phyloP scores from a whole-genome alignment of 1,140 invertebrate genomes.

The Sitobion miscanthi region DNA sequence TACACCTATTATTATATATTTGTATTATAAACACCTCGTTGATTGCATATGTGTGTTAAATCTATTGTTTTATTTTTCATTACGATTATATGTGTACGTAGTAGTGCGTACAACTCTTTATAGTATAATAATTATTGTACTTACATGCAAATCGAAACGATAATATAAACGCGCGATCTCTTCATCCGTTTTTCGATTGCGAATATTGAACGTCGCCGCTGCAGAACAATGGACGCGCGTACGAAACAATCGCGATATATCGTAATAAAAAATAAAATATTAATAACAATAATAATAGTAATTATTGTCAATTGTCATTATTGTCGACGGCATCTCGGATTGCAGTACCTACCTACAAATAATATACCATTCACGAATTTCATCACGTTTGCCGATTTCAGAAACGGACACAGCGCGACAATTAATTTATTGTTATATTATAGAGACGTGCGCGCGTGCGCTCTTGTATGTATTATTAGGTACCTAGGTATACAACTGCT shows the following conservation, averaged over 20 bases:
- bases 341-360: background rate
- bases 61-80: background rate
- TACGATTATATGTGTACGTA: background rate
- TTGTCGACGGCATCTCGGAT: background rate
- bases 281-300: background rate
- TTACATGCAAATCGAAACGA: background rate
- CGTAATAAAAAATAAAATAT: background rate
- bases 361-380: background rate
- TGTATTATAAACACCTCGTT: background rate
- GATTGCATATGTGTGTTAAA: background rate
- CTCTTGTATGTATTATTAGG: background rate
- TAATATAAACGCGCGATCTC: background rate
- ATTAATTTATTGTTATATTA: background rate
- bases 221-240: background rate
- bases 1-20: too few relatives aligned
- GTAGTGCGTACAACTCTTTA: background rate
- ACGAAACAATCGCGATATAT: background rate
- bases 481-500: background rate
- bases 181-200: background rate
- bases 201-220: background rate
- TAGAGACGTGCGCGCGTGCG: background rate
- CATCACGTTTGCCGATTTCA: slow-evolving; percentile 32
- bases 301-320: background rate
- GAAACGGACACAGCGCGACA: background rate
- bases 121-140: background rate